Conservation (phyloP, 2,797 vertebrate genomes). For the Squalus acanthias region DNA sequence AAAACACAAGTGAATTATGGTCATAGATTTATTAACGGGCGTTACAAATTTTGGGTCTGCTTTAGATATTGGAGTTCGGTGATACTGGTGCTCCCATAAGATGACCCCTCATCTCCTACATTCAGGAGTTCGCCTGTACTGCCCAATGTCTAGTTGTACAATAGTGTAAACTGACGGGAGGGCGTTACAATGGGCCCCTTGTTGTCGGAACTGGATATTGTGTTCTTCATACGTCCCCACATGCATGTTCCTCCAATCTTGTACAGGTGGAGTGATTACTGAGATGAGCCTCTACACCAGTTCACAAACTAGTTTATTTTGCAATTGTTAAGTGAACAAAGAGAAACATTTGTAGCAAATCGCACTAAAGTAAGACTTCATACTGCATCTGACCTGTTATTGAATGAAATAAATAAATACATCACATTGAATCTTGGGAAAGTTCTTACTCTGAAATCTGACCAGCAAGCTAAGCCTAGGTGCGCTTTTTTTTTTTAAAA, state of each 20-base stretch:
- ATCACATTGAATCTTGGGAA: neutral
- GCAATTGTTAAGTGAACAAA: neutral
- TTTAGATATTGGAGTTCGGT: neutral
- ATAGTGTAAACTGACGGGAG: neutral
- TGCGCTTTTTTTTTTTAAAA: neutral
- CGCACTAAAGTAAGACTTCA: neutral
- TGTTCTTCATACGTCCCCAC: neutral
- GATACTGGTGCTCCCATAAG: neutral
- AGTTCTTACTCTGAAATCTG: neutral
- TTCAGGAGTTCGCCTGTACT: neutral
- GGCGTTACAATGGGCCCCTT: neutral
- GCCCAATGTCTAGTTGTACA: neutral
- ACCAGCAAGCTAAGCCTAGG: neutral
- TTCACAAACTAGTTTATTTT: neutral
- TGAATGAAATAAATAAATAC: neutral
- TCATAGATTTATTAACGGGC: neutral
- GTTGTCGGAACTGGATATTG: neutral
- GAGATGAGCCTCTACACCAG: neutral
- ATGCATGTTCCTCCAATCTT: neutral
- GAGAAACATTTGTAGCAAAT: neutral
- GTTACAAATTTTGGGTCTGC: neutral
- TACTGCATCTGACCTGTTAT: neutral
- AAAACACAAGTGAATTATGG: neutral
- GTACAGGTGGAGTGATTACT: neutral
- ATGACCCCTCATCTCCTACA: neutral